phyloP scores from a whole-genome alignment of 2,113 vertebrate genomes.

The Phrynocephalus versicolor region DNA sequence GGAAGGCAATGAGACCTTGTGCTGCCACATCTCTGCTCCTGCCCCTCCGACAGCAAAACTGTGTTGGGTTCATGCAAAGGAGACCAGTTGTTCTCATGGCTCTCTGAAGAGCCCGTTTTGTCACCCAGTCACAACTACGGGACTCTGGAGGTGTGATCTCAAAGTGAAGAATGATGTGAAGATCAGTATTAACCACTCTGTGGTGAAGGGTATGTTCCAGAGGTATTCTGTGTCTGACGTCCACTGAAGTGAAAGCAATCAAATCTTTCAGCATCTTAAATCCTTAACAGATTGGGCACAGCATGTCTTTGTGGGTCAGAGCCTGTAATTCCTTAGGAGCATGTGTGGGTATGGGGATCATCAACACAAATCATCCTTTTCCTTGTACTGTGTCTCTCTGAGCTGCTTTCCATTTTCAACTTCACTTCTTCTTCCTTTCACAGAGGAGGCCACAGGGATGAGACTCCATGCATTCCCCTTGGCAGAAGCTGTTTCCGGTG shows the following conservation, averaged over 20 bases:
- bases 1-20: constrained; percentile 27
- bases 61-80: constrained; percentile 45
- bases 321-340: not conserved
- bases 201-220: constrained; percentile 47
- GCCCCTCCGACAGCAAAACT: constrained; percentile 1
- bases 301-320: not conserved
- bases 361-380: not conserved
- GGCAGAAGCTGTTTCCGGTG: constrained; percentile 27
- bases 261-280: not conserved
- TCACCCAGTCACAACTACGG: constrained; percentile 19
- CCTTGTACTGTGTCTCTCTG: not conserved
- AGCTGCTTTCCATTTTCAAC: no score
- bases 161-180: constrained; percentile 24
- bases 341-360: not conserved
- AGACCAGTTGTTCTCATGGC: not conserved
- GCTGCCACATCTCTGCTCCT: constrained; percentile 38
- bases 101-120: constrained; percentile 15
- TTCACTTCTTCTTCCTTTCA: not conserved
- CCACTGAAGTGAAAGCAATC: not conserved
- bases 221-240: no score
- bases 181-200: constrained; percentile 44
- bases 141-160: constrained; percentile 60
- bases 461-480: not conserved
- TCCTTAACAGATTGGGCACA: not conserved
- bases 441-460: constrained; percentile 10